Percentiles rank a stretch among this genome's conserved stretches.
Evolutionary conservation across 2,888 invertebrate species (phyloP).

Genomic region (Eurois occulta): DNA sequence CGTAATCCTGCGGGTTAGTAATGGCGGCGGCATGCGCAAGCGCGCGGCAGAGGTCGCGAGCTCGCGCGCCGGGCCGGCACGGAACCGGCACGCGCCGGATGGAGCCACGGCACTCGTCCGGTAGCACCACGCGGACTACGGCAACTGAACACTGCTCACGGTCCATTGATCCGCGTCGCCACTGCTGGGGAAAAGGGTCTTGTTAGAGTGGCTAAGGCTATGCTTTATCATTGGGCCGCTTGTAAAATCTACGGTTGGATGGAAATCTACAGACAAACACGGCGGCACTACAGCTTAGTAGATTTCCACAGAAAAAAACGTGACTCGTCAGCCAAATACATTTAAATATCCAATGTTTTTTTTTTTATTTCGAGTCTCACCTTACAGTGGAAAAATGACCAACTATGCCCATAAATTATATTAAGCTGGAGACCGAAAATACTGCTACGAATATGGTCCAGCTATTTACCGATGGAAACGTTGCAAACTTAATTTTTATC

Average conservation of each 20-base stretch:
- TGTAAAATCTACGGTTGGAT: neutral
- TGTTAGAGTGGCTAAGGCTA: neutral
- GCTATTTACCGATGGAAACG: neutral
- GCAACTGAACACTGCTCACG: constrained; percentile 79
- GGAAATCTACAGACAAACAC: neutral
- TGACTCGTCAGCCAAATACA: neutral
- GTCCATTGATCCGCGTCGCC: constrained; percentile 89
- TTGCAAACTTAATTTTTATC: neutral
- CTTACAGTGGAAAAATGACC: neutral
- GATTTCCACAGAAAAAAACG: neutral
- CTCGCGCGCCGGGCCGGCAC: constrained; percentile 97
- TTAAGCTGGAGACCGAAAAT: neutral
- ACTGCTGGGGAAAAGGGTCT: constrained; percentile 69
- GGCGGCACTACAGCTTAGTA: neutral
- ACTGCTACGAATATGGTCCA: neutral
- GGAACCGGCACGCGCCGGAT: constrained; percentile 97
- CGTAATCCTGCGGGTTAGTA: constrained; percentile 99
- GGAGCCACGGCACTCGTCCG: constrained; percentile 98
- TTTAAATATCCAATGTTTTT: neutral
- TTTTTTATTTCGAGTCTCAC: neutral
- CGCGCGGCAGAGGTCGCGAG: constrained; percentile 97
- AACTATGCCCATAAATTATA: neutral
- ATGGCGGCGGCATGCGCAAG: constrained; percentile 98
- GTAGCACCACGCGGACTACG: constrained; percentile 97
- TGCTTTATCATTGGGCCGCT: neutral